Evolutionary conservation across 1,140 invertebrate genomes (phyloP), one percentile per base, ranked within the genome.

Genomic region (Dendroctonus ponderosae): DNA sequence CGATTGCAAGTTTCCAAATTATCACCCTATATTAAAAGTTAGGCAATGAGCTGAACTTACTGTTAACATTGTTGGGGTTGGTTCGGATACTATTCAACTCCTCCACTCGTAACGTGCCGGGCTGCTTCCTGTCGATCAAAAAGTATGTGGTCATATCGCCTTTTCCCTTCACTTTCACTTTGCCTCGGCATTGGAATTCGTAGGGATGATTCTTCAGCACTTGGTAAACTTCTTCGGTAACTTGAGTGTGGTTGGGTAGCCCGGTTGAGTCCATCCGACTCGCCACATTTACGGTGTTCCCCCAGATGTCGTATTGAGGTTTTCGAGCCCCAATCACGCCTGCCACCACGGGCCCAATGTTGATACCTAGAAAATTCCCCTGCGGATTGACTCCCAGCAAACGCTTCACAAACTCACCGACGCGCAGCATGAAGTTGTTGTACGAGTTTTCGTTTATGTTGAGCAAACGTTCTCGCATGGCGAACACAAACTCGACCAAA

Each of bases 301-400:
- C 94, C 94, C 94, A 97, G 72, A 97, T 96, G 77, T 97, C 94
- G 78, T 96, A 97, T 75, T 97, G 94, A 9, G 95, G 95, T 79
- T 97, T 97, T 50, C 92, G 83, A 0, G 93, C 93, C 12, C 94
- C 95, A 68, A 97, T 96, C 0, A 97, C 95, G 12, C 95, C 95
- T 7, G 94, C 94, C 6, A 96, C 93, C 3, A 96, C 92, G 3
- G 93, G 93, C 0, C 94, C 94, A 69, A 96, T 86, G 78, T 94
- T 96, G 68, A 97, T 89, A 69, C 93, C 92, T 92, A 70, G 75
- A 68, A 56, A 52, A 63, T 6, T 62, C 3, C 3, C 40, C n/a
- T 39, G n/a, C 53, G 6, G 26, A 9, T 56, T 40, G 11, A 12
- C 11, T 14, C 6, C 9, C 12, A 7, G 4, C 39, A 3, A 6